A percentile compares a stretch with the other conserved stretches of the same genome.
These are phyloP conservation scores for Cotesia chilonis DNA, from an alignment of 1,140 invertebrate species.

Conservation along the genomic window DNA sequence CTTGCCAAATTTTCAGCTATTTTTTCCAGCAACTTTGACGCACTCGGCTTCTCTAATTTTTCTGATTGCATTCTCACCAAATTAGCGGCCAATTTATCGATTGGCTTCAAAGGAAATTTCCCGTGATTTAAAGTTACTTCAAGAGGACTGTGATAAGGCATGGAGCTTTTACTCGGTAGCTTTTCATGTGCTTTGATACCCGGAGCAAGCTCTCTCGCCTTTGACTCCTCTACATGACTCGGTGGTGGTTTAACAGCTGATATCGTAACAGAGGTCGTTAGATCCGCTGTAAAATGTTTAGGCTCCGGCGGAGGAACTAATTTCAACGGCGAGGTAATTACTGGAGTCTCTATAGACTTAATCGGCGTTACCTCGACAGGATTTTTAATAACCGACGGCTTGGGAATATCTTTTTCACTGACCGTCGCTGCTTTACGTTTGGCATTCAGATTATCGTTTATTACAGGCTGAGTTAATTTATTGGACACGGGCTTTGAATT, in stretches of 20 bases:
- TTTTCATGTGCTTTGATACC: conserved; percentile 41
- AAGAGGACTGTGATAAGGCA: conserved; percentile 32
- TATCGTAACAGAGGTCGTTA: conserved; percentile 14
- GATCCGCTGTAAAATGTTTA: conserved; percentile 38
- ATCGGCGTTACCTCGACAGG: conserved; percentile 39
- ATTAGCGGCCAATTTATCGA: conserved; percentile 60
- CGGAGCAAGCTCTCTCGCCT: background rate
- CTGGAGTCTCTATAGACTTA: conserved; percentile 58
- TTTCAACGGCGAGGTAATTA: conserved; percentile 58
- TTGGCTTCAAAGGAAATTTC: conserved; percentile 58
- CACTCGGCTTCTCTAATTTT: conserved; percentile 57
- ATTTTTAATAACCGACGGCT: conserved; percentile 32
- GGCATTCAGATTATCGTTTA: background rate
- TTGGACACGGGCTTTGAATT: conserved; percentile 1
- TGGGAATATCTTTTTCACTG: conserved; percentile 10
- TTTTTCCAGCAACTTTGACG: conserved; percentile 57
- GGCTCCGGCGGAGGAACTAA: conserved; percentile 50
- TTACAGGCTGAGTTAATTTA: background rate
- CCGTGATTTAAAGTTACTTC: conserved; percentile 43
- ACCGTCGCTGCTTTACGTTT: background rate
- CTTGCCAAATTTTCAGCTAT: conserved; percentile 62
- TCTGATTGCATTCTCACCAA: conserved; percentile 58
- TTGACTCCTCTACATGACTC: background rate
- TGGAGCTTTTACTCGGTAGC: conserved; percentile 39
- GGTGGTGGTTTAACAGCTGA: conserved; percentile 5